phyloP scores from a whole-genome alignment of 2,888 invertebrate species.

The Noctua janthe region DNA sequence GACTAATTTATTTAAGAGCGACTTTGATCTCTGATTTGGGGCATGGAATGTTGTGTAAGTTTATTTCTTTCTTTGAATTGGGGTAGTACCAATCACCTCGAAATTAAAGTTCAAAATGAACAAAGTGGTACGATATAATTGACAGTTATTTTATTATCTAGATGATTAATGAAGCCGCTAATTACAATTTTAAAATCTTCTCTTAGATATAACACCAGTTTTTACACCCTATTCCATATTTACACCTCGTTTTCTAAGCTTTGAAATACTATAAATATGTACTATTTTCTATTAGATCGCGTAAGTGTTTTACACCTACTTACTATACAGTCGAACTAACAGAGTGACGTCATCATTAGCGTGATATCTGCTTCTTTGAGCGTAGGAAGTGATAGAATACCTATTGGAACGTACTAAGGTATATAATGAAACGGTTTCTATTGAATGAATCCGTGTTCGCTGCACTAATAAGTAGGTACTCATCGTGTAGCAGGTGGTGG shows the following conservation, averaged over 20 bases:
- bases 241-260: background rate
- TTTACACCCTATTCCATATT: background rate
- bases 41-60: background rate
- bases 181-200: background rate
- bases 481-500: conserved; percentile 30
- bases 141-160: background rate
- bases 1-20: conserved; percentile 48
- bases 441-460: conserved; percentile 32
- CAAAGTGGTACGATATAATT: background rate
- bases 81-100: background rate
- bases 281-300: background rate
- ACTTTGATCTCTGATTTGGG: conserved; percentile 23
- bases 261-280: background rate
- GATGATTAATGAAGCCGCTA: background rate
- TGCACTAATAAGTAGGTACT: conserved; percentile 23
- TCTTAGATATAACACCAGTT: background rate
- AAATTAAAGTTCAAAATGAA: background rate
- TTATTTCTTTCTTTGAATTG: background rate
- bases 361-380: conserved; percentile 16
- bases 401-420: background rate
- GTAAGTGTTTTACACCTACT: background rate
- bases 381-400: background rate
- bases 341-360: background rate
- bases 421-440: background rate
- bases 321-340: background rate